Evolutionary conservation across 2,113 vertebrate species (phyloP).

Genomic region (Oenanthe melanoleuca): DNA sequence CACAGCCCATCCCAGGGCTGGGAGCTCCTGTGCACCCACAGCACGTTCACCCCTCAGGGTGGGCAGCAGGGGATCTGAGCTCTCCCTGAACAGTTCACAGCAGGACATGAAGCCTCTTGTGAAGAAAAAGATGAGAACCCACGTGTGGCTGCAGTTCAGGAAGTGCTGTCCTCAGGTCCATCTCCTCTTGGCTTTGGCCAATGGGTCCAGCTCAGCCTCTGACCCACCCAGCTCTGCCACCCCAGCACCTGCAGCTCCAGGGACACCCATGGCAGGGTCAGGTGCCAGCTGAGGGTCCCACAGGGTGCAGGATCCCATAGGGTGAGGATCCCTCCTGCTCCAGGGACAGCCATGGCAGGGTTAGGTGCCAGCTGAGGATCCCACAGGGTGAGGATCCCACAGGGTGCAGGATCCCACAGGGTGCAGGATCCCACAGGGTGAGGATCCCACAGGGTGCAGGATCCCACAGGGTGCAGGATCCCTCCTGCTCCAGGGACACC

Average conservation of each 20-base stretch:
- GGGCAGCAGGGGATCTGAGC: neutral
- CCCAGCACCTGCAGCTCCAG: neutral
- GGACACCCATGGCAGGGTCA: neutral
- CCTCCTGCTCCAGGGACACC: too few relatives aligned
- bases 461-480: too few relatives aligned
- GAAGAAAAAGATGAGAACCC: neutral
- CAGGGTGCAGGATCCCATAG: neutral
- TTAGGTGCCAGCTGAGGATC: too few relatives aligned
- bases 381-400: too few relatives aligned
- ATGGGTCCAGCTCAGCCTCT: neutral
- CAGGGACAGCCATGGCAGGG: too few relatives aligned
- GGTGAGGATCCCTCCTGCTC: too few relatives aligned
- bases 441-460: too few relatives aligned
- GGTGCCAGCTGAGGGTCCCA: neutral
- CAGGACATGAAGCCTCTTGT: neutral
- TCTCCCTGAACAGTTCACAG: neutral
- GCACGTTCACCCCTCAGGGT: neutral
- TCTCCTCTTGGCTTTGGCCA: neutral
- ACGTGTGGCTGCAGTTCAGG: accelerated
- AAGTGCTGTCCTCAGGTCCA: accelerated
- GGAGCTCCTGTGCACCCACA: neutral
- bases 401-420: too few relatives aligned
- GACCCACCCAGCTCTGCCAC: neutral
- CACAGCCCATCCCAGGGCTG: neutral
- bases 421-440: too few relatives aligned